Evolutionary conservation across 2,113 vertebrate species (phyloP), one percentile per base, ranked within the genome.

Genomic region (Forbesichthys agassizii): DNA sequence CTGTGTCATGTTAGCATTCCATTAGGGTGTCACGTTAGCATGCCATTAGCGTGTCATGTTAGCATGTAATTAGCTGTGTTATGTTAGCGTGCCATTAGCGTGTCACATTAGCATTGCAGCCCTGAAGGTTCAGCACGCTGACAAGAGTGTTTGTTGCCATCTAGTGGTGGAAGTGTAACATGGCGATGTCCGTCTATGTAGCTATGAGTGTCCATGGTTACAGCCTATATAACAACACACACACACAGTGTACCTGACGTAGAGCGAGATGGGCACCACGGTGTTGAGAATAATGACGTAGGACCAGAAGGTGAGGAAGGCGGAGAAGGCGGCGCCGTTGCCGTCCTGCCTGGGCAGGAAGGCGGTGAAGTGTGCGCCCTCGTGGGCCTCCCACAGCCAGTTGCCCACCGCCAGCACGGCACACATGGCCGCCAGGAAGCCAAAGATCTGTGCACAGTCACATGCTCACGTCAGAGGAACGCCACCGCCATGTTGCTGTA

Each of bases 271-370:
- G 54, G 98, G 96, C 68, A 99, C 98, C 90, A 99, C 92, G 0
- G 97, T 99, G 91, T 99, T 99, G 76, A 99, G 93, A 86, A 98
- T 96, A 90, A 99, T 98, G 88, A 99, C 91, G 0, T 99, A 99
- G 12, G 97, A 98, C 95, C 96, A 99, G 92, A 99, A 98, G 27
- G 93, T 91, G 78, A 98, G 94, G 79, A 94, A 90, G 46, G 89
- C 92, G 0, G 96, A 98, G 74, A 94, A 91, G 9, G 68, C 14
- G 0, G 95, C 78, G 0, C 87, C 86, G 14, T 90, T 72, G 2
- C 86, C 91, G 8, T 91, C 78, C 51, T 92, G 82, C 88, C 94
- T 92, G 0, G 95, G 94, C 66, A 99, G 89, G 83, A 94, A 96
- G 48, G 87, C 87, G 0, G 90, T 96, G 91, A 98, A 96, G 72